Base-by-base conservation (phyloP, 92 coral and sea anemone genomes). In the Umimayanthus kanabou region DNA sequence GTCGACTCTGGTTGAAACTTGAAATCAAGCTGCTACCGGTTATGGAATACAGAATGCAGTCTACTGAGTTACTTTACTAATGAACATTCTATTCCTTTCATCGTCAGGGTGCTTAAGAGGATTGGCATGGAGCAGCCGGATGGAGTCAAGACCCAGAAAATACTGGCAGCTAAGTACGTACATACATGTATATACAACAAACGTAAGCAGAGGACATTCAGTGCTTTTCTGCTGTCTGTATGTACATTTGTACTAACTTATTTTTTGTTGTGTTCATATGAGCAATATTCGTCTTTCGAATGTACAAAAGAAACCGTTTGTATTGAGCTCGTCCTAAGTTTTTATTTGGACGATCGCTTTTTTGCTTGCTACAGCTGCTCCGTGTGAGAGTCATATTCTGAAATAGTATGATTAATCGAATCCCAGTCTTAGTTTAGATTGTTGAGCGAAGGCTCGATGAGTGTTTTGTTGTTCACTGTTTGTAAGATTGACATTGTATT, bases 61-160 rank as follows among this genome's bases (percentile, higher is more conserved):
- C 1, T 43, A 43, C 29, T 77, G 37, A 6, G 47, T 42, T 76
- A 6, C 30, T 39, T 76, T 10, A 16, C 14, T 13, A 45, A 13
- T 23, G 42, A 22, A 16, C 7, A 4, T 61, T 20, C 29, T 76
- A 1, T 49, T 47, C 25, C 3, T 69, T 72, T 82, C 28, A 64
- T 25, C 37, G 39, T 9, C 85, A 97, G 99, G 87, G 97, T 97
- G 25, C 93, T 97, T 45, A 97, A 93, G 86, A 89, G 99, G 89
- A 98, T 97, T 65, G 97, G 98, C 37, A 93, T 93, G 28, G 99
- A 97, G 47, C 99, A 97, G 73, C 98, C 99, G 39, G 99, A 97
- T 83, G 94, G 93, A 43, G 96, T 91, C 0, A 94, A 93, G 53
- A 84, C 93, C 49, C 99, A 97, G 82, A 95, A 91, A 80, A 89